Evolutionary conservation across 2,888 invertebrate genomes (phyloP).

Genomic region (Trilocha varians): DNA sequence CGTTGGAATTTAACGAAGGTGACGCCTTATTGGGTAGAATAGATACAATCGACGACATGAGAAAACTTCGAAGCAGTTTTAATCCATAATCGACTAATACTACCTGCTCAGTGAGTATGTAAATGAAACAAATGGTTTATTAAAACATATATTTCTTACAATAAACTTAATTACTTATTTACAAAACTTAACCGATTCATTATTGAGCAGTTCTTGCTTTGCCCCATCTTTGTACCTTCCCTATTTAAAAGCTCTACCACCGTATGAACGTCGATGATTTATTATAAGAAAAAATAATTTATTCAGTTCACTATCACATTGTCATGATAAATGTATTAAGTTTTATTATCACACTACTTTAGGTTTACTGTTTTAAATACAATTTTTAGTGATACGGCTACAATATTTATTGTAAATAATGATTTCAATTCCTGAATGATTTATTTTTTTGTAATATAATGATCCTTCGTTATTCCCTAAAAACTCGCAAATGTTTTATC

Average conservation of each 20-base stretch:
- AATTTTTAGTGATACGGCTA: no score
- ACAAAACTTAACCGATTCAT: conserved; percentile 30
- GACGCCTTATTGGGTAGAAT: conserved; percentile 20
- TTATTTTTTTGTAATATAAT: no score
- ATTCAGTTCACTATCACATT: conserved; percentile 42
- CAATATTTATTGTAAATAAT: no score
- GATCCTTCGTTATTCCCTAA: no score
- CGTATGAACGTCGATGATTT: conserved; percentile 30
- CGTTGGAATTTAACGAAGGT: conserved; percentile 12
- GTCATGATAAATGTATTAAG: conserved; percentile 14
- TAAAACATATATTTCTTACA: conserved; percentile 23
- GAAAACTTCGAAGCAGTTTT: conserved; percentile 31
- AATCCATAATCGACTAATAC: background rate
- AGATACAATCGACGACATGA: conserved; percentile 31
- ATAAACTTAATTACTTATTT: conserved; percentile 41
- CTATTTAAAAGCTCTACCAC: conserved; percentile 41
- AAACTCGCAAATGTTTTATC: no score
- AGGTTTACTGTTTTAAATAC: no score
- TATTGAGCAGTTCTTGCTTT: conserved; percentile 34
- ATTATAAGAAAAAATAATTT: conserved; percentile 38
- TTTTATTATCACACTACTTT: no score
- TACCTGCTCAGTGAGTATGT: background rate
- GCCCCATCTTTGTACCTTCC: conserved; percentile 24
- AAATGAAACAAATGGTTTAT: conserved; percentile 18
- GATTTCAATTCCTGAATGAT: no score